Base-by-base conservation (phyloP, 1,140 invertebrate genomes). In the Lamellibrachia luymesi region DNA sequence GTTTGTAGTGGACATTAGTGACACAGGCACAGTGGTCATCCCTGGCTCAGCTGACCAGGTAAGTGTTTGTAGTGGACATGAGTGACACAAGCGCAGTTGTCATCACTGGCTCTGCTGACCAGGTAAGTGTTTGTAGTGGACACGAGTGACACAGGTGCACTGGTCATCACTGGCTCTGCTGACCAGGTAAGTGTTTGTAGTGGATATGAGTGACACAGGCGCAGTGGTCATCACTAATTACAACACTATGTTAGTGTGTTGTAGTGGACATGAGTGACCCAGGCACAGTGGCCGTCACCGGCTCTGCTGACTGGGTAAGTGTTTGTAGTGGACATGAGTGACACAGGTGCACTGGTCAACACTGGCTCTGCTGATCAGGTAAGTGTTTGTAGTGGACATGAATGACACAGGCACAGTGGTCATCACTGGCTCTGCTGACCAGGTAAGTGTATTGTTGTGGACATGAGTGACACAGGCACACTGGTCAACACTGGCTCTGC, bases 361-460 rank as follows among this genome's bases (percentile, higher is more conserved):
- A 96, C 95, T 27, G 95, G 95, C 7, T 96, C 95, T 25, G 95
- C 95, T 38, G 95, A 96, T 92, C 95, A 95, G 93, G 95, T 96
- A 94, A 49, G 92, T 90, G 38, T 96, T 95, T 95, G 94, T 95
- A 50, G 95, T 96, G 22, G 95, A 96, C 93, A 94, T 95, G 93
- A 94, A 93, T 92, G 94, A 96, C 91, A 93, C 95, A 91, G 95
- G 95, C 2, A 93, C 94, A 10, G 92, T 95, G 6, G 94, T 95
- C 90, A 93, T 96, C 51, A 96, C 95, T 27, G 95, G 95, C 7
- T 96, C 95, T 25, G 95, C 95, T 38, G 95, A 96, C 92, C 95
- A 95, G 93, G 95, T 96, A 94, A 49, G 92, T 90, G 38, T 96
- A 38, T 95, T 95, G 94, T 95, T 50, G 95, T 96, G 22, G 95